Base-by-base conservation (phyloP, 2,888 invertebrate species). In the Podabrus alpinus region DNA sequence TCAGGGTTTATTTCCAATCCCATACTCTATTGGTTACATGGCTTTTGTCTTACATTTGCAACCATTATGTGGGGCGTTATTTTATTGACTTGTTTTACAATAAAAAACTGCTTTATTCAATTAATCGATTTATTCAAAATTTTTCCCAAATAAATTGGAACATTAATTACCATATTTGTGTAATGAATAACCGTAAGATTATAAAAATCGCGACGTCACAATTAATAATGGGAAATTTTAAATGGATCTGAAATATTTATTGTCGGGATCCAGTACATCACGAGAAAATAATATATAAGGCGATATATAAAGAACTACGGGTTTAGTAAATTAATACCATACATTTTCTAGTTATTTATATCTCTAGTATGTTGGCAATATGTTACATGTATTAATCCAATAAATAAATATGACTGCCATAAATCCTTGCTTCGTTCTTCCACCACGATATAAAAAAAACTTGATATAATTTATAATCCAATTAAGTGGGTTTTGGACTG, bases 361-460 rank as follows among this genome's bases (percentile, higher is more conserved):
- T 83, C 86, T 85, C 84, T 86, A 86, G 86, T 87, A 87, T 87
- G 86, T 87, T 86, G 86, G 86, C 86, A 87, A 87, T 87, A 87
- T 86, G 87, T 87, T 87, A 87, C 87, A 87, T 86, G 87, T 87
- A 87, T 87, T 87, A 87, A 87, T 87, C 87, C 87, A 87, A 87
- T 87, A 87, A 87, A 87, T 87, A 87, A 87, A 87, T 87, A 87
- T 86, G 87, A 86, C 85, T 84, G 86, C 85, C 85, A 87, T 87
- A 87, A 87, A 87, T 87, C 86, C 86, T 84, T 80, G 82, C 79
- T 82, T 81, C 82, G 83, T 82, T 82, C 84, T 81, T 82, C 83
- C 82, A 81, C 72, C 69, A 78, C 77, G 77, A 69, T 73, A 64
- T 64, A 83, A 83, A 84, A n/a, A 85, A 84, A 83, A 82, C 80